Base-by-base conservation (phyloP, 2,888 invertebrate species). In the Bedellia somnulentella region DNA sequence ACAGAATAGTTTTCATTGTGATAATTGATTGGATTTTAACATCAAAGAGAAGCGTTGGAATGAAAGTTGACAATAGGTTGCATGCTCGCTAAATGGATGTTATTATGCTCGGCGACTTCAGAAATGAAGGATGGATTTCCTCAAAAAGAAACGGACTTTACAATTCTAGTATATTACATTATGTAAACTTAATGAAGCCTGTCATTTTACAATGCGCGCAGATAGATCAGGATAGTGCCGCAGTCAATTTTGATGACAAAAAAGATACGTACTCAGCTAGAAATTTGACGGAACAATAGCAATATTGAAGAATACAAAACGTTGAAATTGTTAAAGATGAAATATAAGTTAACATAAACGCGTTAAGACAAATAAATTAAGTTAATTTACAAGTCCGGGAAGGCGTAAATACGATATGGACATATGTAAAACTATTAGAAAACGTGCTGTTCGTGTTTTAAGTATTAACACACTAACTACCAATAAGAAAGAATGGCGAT, bases 291-390 rank as follows among this genome's bases (percentile, higher is more conserved):
- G n/a, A n/a, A n/a, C n/a, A n/a, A n/a, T n/a, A n/a, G n/a, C n/a
- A n/a, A n/a, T n/a, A n/a, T n/a, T n/a, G n/a, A n/a, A n/a, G n/a
- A n/a, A 61, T 52, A 55, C 54, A 50, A 49, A 52, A 64, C 62
- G 63, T 64, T 66, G 63, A 64, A 66, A 67, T 62, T 58, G 67
- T 66, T 68, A 64, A 47, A 57, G 57, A 56, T 57, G 62, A 66
- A 68, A 68, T 62, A 63, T 56, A 55, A 58, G 58, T 68, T 70
- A 67, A 57, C 68, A 56, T 51, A 43, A 45, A 40, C 47, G 42
- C 49, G 61, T 61, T 53, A 68, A 64, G 58, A 64, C 66, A 68
- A 70, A 70, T 60, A 70, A 59, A 54, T 55, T 58, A 61, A 58
- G 48, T 50, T 56, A 68, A 68, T 70, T 68, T 48, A 63, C 68